These are phyloP conservation scores for Onychomys torridus DNA, from an alignment of 2,797 vertebrate species.

Conservation along the genomic window DNA sequence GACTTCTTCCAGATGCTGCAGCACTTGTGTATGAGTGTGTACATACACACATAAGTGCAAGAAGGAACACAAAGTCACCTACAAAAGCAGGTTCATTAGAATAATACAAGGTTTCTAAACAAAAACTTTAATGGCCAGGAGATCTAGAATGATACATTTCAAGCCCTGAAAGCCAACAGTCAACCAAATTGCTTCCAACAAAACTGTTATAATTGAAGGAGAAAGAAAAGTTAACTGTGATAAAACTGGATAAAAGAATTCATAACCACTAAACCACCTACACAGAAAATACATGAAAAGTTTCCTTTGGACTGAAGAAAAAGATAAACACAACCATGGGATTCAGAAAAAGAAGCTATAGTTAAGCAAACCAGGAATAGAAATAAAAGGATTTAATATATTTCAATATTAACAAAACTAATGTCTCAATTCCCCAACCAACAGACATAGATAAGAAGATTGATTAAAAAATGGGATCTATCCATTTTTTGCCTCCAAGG, in stretches of 20 bases:
- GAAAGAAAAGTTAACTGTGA: not conserved
- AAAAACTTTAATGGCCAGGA: not conserved
- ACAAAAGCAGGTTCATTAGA: not conserved
- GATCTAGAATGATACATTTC: not conserved
- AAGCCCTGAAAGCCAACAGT: not conserved
- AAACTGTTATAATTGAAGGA: not conserved
- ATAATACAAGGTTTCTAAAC: not conserved
- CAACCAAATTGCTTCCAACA: not conserved
- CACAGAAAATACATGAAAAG: not conserved
- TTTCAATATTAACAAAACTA: not conserved
- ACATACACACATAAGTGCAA: not conserved
- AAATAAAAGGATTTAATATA: not conserved
- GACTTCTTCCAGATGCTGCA: not conserved
- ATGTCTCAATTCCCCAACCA: not conserved
- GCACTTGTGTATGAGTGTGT: not conserved
- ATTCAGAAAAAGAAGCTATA: not conserved
- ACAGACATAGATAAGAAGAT: not conserved
- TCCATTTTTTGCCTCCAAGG: not conserved
- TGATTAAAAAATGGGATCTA: not conserved
- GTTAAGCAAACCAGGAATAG: not conserved
- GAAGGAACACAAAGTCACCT: not conserved
- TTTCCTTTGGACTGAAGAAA: not conserved
- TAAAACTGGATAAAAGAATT: not conserved
- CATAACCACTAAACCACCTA: not conserved
- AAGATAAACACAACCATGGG: not conserved